These are phyloP conservation scores for Wiebesia pumilae DNA, from an alignment of 1,140 invertebrate species.

Conservation along the genomic window DNA sequence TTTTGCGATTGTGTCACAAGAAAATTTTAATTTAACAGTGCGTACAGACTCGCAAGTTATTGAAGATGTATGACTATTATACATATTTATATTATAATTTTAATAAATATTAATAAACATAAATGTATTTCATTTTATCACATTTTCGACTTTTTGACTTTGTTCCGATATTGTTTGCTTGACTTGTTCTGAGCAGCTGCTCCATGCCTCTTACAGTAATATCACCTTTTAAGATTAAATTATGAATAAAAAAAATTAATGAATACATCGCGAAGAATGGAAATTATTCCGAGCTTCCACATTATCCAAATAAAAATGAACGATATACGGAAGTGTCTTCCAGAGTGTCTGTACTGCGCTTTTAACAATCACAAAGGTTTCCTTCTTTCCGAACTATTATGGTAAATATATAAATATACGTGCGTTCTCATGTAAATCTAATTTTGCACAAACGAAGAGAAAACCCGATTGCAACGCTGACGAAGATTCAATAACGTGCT, in stretches of 20 bases:
- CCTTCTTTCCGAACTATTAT: conserved; percentile 49
- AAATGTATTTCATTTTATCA: conserved; percentile 33
- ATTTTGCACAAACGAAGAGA: conserved; percentile 42
- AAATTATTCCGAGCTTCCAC: conserved; percentile 62
- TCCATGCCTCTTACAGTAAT: conserved; percentile 57
- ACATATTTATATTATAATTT: conserved; percentile 39
- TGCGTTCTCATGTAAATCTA: conserved; percentile 39
- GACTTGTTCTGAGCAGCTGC: neutral
- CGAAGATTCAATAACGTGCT: conserved; percentile 36
- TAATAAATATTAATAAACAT: conserved; percentile 40
- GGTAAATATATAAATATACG: conserved; percentile 40
- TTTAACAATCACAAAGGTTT: conserved; percentile 60
- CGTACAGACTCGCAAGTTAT: conserved; percentile 8
- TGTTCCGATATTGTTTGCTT: neutral
- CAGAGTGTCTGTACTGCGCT: conserved; percentile 58
- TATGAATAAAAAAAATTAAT: conserved; percentile 36
- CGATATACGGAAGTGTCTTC: conserved; percentile 68
- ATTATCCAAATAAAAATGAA: conserved; percentile 59
- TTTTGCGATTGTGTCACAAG: conserved; percentile 5
- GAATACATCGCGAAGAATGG: conserved; percentile 40
- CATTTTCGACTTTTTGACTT: conserved; percentile 8
- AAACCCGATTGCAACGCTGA: conserved; percentile 29
- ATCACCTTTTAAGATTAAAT: conserved; percentile 54
- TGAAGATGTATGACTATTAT: conserved; percentile 27
- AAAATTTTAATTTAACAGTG: conserved; percentile 18